Conservation (phyloP, 2,113 vertebrate genomes). For the Myrmecobius fasciatus region DNA sequence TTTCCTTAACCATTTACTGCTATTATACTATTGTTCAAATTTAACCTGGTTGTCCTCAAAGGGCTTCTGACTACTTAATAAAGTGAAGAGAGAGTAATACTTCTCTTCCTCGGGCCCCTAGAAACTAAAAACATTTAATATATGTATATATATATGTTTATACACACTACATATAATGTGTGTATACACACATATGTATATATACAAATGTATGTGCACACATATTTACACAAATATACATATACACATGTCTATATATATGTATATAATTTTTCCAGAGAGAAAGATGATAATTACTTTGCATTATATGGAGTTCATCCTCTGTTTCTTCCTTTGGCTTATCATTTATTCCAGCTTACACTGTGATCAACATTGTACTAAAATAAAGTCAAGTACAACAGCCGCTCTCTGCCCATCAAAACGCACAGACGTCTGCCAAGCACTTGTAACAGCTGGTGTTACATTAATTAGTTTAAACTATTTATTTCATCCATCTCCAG, state of each 20-base stretch:
- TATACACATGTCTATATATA: too few relatives aligned
- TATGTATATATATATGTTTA: neutral
- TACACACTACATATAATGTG: too few relatives aligned
- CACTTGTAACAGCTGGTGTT: constrained; percentile 99
- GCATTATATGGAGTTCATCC: constrained; percentile 80
- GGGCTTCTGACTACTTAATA: constrained; percentile 71
- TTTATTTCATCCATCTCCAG: constrained; percentile 99
- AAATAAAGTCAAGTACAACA: constrained; percentile 96
- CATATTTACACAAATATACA: too few relatives aligned
- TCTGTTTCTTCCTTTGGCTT: constrained; percentile 90
- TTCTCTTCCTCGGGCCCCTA: constrained; percentile 44
- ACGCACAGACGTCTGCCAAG: constrained; percentile 99
- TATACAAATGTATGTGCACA: too few relatives aligned
- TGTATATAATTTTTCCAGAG: constrained; percentile 60
- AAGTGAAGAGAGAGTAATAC: constrained; percentile 64
- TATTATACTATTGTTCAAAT: constrained; percentile 42
- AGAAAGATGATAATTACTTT: constrained; percentile 82
- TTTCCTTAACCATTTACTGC: constrained; percentile 62
- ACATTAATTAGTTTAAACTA: constrained; percentile 99
- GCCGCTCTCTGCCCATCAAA: constrained; percentile 97
- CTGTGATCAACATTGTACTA: constrained; percentile 97
- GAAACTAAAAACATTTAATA: constrained; percentile 56
- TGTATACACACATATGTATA: too few relatives aligned
- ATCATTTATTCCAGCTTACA: constrained; percentile 96
- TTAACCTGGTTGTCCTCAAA: constrained; percentile 76